Percentiles rank a stretch among this genome's conserved stretches.
Evolutionary conservation across 2,797 vertebrate genomes (phyloP).

Genomic region (Sebastes diaconus): DNA sequence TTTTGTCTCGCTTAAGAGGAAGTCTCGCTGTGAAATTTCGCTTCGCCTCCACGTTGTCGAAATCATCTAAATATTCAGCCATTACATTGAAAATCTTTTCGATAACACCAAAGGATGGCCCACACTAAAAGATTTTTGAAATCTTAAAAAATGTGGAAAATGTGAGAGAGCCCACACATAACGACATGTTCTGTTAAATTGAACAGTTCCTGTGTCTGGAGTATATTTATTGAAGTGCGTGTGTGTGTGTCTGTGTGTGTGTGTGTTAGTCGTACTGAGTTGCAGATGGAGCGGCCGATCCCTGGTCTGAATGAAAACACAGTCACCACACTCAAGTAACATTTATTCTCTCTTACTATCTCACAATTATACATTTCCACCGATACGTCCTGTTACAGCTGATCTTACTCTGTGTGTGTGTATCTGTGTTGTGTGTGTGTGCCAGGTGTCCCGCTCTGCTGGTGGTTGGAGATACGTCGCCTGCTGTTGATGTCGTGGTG

Average conservation of each 20-base stretch:
- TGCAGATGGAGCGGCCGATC: constrained; percentile 92
- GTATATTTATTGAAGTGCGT: neutral
- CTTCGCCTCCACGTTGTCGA: no score
- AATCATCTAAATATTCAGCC: no score
- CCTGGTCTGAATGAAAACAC: constrained; percentile 84
- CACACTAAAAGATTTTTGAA: no score
- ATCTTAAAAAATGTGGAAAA: no score
- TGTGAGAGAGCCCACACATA: no score
- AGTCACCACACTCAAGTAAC: constrained; percentile 89
- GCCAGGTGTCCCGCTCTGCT: constrained; percentile 90
- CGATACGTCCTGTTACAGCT: no score
- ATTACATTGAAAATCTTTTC: no score
- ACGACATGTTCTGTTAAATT: no score
- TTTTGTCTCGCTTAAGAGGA: no score
- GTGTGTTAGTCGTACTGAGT: constrained; percentile 85
- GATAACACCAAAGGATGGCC: no score
- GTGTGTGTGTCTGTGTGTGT: neutral
- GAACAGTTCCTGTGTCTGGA: neutral
- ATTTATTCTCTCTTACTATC: neutral
- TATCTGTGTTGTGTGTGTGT: neutral
- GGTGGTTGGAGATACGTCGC: constrained; percentile 93
- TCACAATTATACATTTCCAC: neutral
- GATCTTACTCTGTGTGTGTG: constrained; percentile 1
- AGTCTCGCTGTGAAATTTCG: no score
- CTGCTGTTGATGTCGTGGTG: constrained; percentile 94